Evolutionary conservation across 2,888 invertebrate species (phyloP).

Genomic region (Belgica antarctica): DNA sequence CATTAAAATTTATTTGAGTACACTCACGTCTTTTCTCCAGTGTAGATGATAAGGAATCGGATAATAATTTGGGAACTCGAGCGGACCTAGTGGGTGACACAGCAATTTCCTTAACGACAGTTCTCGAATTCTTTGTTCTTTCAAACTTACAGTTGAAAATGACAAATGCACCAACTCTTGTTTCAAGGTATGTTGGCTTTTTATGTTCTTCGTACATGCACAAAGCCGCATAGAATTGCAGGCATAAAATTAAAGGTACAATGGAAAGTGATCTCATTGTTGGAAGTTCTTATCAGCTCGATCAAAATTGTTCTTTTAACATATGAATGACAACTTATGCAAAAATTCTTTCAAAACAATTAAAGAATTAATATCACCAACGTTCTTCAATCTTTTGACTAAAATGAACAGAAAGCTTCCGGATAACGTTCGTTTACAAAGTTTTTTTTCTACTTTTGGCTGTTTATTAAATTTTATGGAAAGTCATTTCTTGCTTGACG

Average conservation of each 20-base stretch:
- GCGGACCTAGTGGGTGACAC: constrained; percentile 48
- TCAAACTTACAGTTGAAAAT: constrained; percentile 54
- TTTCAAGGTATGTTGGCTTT: constrained; percentile 47
- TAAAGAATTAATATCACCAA: background rate
- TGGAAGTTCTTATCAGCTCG: background rate
- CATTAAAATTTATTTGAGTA: background rate
- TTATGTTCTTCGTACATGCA: constrained; percentile 37
- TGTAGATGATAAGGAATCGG: constrained; percentile 82
- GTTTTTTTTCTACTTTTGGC: too few relatives aligned
- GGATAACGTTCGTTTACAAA: too few relatives aligned
- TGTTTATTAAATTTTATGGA: too few relatives aligned
- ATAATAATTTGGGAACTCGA: constrained; percentile 83
- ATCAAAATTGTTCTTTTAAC: background rate
- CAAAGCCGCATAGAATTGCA: background rate
- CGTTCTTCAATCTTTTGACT: too few relatives aligned
- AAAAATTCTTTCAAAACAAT: background rate
- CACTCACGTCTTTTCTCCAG: constrained; percentile 86
- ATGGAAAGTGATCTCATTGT: background rate
- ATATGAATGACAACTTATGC: background rate
- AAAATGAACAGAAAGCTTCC: too few relatives aligned
- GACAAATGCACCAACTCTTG: constrained; percentile 55
- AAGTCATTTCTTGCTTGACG: too few relatives aligned
- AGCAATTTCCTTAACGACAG: background rate
- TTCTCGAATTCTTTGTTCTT: too few relatives aligned
- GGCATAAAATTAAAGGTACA: background rate